A percentile compares a stretch with the other conserved stretches of the same genome.
These are phyloP conservation scores for Triplophysa rosa DNA, from an alignment of 2,113 vertebrate species.

Conservation along the genomic window DNA sequence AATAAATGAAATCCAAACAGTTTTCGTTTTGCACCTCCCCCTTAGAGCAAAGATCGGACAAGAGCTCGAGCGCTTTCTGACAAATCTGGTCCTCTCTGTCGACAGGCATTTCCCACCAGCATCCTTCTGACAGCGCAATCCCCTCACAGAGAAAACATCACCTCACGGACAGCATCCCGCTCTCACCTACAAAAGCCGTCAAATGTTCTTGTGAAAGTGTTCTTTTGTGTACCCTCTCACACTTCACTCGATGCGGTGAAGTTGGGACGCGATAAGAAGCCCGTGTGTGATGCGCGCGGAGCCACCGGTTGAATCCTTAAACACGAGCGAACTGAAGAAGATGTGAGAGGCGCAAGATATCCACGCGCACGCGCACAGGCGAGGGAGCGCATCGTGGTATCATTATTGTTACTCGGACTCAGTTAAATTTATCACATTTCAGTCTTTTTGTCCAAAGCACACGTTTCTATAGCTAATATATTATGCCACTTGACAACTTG, in stretches of 20 bases:
- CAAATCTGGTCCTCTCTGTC: constrained; percentile 97
- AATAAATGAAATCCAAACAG: constrained; percentile 95
- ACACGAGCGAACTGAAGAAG: background rate
- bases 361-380: background rate
- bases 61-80: constrained; percentile 94
- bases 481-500: background rate
- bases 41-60: constrained; percentile 93
- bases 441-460: background rate
- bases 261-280: background rate
- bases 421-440: too few species aligned
- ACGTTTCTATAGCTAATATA: too few species aligned
- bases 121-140: constrained; percentile 79
- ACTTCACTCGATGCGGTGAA: background rate
- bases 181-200: background rate
- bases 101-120: constrained; percentile 98
- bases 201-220: background rate
- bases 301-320: constrained; percentile 44
- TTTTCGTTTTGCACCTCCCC: constrained; percentile 93
- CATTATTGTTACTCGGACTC: background rate
- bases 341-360: background rate
- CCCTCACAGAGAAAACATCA: constrained; percentile 34
- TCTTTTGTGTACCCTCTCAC: background rate
- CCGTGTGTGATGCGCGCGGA: background rate
- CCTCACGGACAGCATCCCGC: constrained; percentile 18
- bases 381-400: background rate